Evolutionary conservation across 2,797 vertebrate genomes (phyloP).

Genomic region (Sebastes baramenuke): DNA sequence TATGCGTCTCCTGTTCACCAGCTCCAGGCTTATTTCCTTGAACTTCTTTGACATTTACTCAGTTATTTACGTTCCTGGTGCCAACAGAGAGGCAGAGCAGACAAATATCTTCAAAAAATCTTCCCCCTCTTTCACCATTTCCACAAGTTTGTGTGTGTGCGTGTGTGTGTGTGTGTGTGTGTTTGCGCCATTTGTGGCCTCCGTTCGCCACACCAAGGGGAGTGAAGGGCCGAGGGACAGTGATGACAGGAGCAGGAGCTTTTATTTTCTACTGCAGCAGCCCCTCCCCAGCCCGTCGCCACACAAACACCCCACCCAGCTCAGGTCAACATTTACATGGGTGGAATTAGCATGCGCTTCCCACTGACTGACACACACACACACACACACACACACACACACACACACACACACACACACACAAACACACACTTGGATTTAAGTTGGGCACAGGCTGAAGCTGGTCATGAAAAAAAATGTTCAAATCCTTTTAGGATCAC

Average conservation of each 20-base stretch:
- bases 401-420: slow-evolving; percentile 1
- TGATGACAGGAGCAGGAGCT: slow-evolving; percentile 61
- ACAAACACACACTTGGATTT: slow-evolving; percentile 33
- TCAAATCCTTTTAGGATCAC: slow-evolving; percentile 47
- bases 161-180: slow-evolving; percentile 18
- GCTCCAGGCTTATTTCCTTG: slow-evolving; percentile 19
- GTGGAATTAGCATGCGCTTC: slow-evolving; percentile 68
- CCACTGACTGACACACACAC: slow-evolving; percentile 44
- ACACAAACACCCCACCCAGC: slow-evolving; percentile 71
- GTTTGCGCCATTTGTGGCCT: slow-evolving; percentile 42
- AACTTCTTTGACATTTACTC: slow-evolving; percentile 44
- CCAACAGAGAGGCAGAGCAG: slow-evolving; percentile 24
- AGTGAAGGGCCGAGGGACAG: slow-evolving; percentile 38
- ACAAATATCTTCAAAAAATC: slow-evolving; percentile 7
- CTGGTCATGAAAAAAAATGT: slow-evolving; percentile 23
- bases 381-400: slow-evolving; percentile 29
- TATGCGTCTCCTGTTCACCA: neutral
- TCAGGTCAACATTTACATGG: slow-evolving; percentile 75
- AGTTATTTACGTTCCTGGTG: slow-evolving; percentile 34
- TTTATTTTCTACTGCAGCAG: slow-evolving; percentile 56
- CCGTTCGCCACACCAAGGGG: slow-evolving; percentile 38
- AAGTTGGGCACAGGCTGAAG: slow-evolving; percentile 35
- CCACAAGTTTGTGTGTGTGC: neutral
- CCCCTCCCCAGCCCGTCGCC: slow-evolving; percentile 49
- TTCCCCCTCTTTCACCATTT: slow-evolving; percentile 2